Evolutionary conservation across 1,140 invertebrate genomes (phyloP), one percentile per base, ranked within the genome.

Genomic region (Camponotus vicinus): DNA sequence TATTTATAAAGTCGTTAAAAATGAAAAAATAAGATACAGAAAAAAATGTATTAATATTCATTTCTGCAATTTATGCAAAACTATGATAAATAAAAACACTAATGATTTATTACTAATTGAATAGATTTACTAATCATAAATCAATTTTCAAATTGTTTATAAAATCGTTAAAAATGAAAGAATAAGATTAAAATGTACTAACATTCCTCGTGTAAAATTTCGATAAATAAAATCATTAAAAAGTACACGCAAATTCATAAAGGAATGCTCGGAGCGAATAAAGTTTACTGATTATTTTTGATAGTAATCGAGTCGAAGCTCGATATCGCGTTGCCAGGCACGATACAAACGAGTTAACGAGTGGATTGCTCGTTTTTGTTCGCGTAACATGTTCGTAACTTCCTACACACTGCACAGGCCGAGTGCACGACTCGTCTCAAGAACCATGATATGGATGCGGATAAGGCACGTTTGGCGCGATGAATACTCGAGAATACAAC

Each of bases 391-490:
- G 79, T 82, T 82, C 52, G 52, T 73, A 59, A 71, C 52, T 82
- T 82, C 67, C 52, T 73, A 34, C 52, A 82, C 52, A 27, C 27
- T 27, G 27, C 27, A 73, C 67, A 59, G 37, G 52, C 78, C 27
- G 27, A 27, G 49, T 18, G 61, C 55, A 73, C 40, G 79, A 34
- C 52, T 82, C 40, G 67, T 82, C 55, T 82, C 67, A 55, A 82
- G 55, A 59, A 11, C 52, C 55, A 18, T 40, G 55, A 82, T 82
- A 82, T 40, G 67, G 27, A 82, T 7, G 18, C 42, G 79, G 79
- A 82, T 82, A 82, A 82, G 67, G 79, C 79, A 82, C 55, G 67
- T 73, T 73, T 45, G 79, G 67, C 40, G 79, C 79, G 67, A 82
- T 73, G 67, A 82, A 82, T 42, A 82, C 67, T 82, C 37, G 67